These are phyloP conservation scores for Pammene fasciana DNA, from an alignment of 2,888 invertebrate species.

Conservation along the genomic window DNA sequence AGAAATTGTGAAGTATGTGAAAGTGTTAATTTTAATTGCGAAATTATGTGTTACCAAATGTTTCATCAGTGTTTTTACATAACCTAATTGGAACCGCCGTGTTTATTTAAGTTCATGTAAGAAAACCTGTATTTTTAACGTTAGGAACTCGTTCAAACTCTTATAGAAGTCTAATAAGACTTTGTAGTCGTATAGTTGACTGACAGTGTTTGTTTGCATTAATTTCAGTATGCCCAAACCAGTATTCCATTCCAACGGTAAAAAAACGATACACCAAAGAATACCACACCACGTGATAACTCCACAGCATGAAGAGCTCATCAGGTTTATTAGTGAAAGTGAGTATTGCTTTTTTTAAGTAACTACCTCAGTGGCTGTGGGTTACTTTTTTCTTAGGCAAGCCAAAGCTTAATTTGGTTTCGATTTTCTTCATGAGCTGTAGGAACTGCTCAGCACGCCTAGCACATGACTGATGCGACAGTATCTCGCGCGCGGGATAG, in stretches of 20 bases:
- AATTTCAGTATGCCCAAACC: constrained; percentile 90
- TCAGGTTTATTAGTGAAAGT: constrained; percentile 94
- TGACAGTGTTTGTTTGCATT: constrained; percentile 43
- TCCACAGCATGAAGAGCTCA: constrained; percentile 94
- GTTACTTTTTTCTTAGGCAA: too few relatives aligned
- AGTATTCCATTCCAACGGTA: constrained; percentile 89
- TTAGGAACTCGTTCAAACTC: background rate
- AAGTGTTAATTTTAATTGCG: constrained; percentile 49
- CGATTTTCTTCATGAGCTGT: too few relatives aligned
- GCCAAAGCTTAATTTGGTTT: too few relatives aligned
- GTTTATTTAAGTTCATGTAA: constrained; percentile 44
- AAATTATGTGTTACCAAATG: constrained; percentile 53
- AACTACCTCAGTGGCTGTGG: too few relatives aligned
- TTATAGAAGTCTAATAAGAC: background rate
- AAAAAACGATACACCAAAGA: constrained; percentile 84
- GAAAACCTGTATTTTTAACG: background rate
- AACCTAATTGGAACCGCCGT: constrained; percentile 63
- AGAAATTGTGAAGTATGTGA: constrained; percentile 85
- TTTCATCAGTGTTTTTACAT: constrained; percentile 80
- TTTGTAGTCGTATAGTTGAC: background rate
- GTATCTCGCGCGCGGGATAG: too few relatives aligned
- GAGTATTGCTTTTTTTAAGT: constrained; percentile 66
- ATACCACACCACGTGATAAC: constrained; percentile 84
- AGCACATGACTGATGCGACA: too few relatives aligned
- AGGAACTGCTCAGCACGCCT: too few relatives aligned